A percentile compares a stretch with the other conserved stretches of the same genome.
Evolutionary conservation across 2,797 vertebrate genomes (phyloP).

Genomic region (Sebastes hubbsi): DNA sequence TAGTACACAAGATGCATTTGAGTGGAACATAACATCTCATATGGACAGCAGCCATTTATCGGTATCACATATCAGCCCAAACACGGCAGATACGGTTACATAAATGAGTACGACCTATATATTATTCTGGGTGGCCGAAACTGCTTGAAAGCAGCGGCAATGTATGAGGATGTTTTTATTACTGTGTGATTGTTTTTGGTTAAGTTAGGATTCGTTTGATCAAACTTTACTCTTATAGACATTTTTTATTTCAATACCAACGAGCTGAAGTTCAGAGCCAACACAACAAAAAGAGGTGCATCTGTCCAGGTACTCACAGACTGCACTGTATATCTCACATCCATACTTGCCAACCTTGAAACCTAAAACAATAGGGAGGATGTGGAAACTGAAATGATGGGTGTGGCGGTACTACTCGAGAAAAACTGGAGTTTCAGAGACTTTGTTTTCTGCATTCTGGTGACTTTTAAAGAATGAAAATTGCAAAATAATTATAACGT

Average conservation of each 20-base stretch:
- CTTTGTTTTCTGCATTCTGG: too few relatives aligned
- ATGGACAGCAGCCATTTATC: not conserved
- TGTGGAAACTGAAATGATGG: too few relatives aligned
- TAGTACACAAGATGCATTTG: not conserved
- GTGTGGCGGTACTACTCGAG: too few relatives aligned
- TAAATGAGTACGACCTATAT: not conserved
- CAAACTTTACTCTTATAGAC: not conserved
- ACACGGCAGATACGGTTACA: conserved; percentile 16
- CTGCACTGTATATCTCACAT: not conserved
- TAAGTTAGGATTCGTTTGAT: not conserved
- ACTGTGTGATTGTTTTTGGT: not conserved
- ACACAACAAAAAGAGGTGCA: not conserved
- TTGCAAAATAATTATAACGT: too few relatives aligned
- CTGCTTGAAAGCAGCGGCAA: not conserved
- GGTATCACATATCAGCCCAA: conserved; percentile 17
- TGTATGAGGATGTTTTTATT: not conserved
- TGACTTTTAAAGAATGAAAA: too few relatives aligned
- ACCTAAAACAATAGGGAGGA: too few relatives aligned
- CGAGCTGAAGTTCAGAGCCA: not conserved
- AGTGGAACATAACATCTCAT: not conserved
- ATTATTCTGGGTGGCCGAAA: not conserved
- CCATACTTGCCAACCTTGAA: too few relatives aligned
- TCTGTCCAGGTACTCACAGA: not conserved
- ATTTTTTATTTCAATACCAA: not conserved
- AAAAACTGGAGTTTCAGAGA: too few relatives aligned